Evolutionary conservation across 1,140 invertebrate species (phyloP).

Genomic region (Anastatus disparis): DNA sequence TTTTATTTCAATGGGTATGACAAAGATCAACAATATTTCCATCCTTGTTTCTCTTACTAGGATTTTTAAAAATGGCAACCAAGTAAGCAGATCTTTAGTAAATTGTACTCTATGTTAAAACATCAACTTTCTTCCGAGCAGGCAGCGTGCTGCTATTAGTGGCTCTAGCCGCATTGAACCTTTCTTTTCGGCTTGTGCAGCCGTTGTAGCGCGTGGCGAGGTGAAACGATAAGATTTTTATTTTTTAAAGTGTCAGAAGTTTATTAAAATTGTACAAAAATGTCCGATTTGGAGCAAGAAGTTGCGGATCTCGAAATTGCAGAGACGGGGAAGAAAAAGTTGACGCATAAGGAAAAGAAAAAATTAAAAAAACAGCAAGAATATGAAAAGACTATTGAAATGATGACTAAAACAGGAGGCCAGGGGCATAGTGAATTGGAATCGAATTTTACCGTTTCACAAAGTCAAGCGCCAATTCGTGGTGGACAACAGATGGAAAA

Average conservation of each 20-base stretch:
- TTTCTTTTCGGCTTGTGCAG: background rate
- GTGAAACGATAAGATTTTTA: background rate
- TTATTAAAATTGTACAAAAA: conserved; percentile 24
- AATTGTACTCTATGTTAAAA: background rate
- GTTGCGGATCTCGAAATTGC: conserved; percentile 56
- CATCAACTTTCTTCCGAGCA: too few species aligned
- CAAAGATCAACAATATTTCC: background rate
- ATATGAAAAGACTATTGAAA: conserved; percentile 91
- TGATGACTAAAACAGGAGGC: conserved; percentile 87
- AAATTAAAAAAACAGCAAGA: conserved; percentile 93
- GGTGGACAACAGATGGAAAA: conserved; percentile 88
- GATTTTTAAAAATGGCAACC: background rate
- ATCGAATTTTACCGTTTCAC: conserved; percentile 96
- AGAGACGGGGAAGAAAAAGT: conserved; percentile 68
- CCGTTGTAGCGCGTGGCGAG: background rate
- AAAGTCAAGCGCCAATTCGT: conserved; percentile 64
- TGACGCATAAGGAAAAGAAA: conserved; percentile 95
- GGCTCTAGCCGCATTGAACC: too few species aligned
- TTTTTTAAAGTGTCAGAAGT: conserved; percentile 1
- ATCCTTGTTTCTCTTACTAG: background rate
- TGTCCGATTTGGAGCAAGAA: conserved; percentile 57
- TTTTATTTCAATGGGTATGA: background rate
- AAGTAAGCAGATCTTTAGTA: background rate
- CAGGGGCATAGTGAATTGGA: conserved; percentile 89
- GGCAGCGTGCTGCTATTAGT: too few species aligned